Conservation (phyloP, 2,888 invertebrate species). For the Meteorus cinctellus region DNA sequence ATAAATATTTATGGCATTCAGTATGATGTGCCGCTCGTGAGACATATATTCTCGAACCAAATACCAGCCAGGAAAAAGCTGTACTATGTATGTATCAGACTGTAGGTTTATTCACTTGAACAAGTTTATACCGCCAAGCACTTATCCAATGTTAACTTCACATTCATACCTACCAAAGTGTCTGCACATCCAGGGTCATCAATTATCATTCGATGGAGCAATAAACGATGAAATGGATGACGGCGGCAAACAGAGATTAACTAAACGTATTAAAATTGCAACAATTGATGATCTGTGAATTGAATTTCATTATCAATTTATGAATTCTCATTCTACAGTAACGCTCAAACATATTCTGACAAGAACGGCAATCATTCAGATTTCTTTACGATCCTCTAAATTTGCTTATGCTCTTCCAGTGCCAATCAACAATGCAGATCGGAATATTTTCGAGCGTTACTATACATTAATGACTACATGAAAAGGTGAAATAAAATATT, state of each 20-base stretch:
- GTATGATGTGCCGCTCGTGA: neutral
- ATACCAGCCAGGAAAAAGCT: neutral
- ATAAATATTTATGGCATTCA: too few relatives aligned
- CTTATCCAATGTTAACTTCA: slow-evolving; percentile 13
- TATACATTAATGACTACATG: neutral
- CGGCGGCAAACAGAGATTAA: neutral
- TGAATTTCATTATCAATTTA: too few relatives aligned
- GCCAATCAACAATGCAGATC: too few relatives aligned
- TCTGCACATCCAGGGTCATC: neutral
- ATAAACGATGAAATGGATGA: neutral
- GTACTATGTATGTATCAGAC: neutral
- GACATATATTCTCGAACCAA: neutral
- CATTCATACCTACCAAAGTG: slow-evolving; percentile 2
- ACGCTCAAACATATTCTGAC: too few relatives aligned
- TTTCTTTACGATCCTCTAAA: too few relatives aligned
- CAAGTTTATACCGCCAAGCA: neutral
- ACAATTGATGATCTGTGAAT: neutral
- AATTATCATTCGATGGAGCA: slow-evolving; percentile 1
- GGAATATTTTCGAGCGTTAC: too few relatives aligned
- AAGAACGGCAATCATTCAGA: too few relatives aligned
- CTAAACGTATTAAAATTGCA: neutral
- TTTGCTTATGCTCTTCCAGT: too few relatives aligned
- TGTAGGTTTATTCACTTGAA: neutral
- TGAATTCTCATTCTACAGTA: too few relatives aligned
- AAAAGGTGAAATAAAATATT: neutral